phyloP scores from a whole-genome alignment of 2,888 invertebrate species.

The Amorpha juglandis region DNA sequence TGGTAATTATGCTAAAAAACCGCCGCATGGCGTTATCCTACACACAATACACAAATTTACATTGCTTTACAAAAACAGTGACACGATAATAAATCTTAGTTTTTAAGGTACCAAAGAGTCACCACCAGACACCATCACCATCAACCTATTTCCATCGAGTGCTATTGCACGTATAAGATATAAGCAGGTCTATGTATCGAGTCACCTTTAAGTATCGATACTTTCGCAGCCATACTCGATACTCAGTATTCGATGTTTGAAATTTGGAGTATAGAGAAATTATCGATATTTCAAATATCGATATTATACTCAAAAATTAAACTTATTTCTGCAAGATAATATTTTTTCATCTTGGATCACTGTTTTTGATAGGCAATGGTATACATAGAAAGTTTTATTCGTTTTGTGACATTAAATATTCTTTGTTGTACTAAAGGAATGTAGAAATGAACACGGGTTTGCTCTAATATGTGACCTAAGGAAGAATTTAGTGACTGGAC shows the following conservation, averaged over 20 bases:
- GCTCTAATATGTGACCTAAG: conserved; percentile 12
- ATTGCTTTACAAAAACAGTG: conserved; percentile 13
- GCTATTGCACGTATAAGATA: too few relatives aligned
- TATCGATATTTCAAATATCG: too few relatives aligned
- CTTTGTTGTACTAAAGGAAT: conserved; percentile 21
- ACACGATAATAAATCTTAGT: neutral
- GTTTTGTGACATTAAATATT: conserved; percentile 29
- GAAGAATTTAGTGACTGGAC: conserved; percentile 12
- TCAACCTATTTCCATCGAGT: too few relatives aligned
- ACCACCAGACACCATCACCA: neutral
- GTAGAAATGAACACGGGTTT: conserved; percentile 21
- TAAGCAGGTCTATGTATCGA: too few relatives aligned
- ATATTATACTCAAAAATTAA: too few relatives aligned
- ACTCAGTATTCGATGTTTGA: too few relatives aligned
- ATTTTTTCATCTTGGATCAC: neutral
- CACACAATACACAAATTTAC: neutral
- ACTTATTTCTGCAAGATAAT: too few relatives aligned
- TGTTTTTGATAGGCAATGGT: neutral
- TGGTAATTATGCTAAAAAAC: neutral
- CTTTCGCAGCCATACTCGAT: neutral
- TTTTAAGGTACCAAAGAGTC: neutral
- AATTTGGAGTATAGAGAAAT: too few relatives aligned
- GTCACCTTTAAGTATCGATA: neutral
- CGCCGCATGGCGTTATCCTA: neutral
- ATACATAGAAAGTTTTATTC: conserved; percentile 7